A percentile compares a stretch with the other conserved stretches of the same genome.
phyloP scores from a whole-genome alignment of 2,888 invertebrate species.

The Petrophora chlorosata region DNA sequence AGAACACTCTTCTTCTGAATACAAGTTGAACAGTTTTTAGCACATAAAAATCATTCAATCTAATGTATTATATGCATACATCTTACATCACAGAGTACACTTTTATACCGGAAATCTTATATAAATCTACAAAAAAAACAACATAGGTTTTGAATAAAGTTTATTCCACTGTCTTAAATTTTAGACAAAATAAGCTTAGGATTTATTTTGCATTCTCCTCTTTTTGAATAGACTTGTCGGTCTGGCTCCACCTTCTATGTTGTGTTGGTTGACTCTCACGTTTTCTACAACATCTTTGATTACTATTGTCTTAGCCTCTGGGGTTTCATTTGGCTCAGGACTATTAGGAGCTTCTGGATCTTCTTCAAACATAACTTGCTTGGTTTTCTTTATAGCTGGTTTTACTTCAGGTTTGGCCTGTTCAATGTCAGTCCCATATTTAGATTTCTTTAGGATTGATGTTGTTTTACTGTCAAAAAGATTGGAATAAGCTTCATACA shows the following conservation, averaged over 20 bases:
- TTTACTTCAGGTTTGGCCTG: constrained; percentile 23
- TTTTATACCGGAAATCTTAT: too few relatives aligned
- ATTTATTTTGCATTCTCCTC: constrained; percentile 62
- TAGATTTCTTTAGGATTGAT: constrained; percentile 72
- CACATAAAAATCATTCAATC: too few relatives aligned
- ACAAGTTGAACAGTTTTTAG: too few relatives aligned
- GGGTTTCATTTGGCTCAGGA: constrained; percentile 14
- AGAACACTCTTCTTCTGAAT: too few relatives aligned
- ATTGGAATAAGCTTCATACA: constrained; percentile 61
- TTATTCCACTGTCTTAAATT: neutral
- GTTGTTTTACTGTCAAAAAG: constrained; percentile 53
- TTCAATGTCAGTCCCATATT: constrained; percentile 42
- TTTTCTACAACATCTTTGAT: constrained; percentile 69
- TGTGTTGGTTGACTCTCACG: constrained; percentile 36
- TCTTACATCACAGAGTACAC: too few relatives aligned
- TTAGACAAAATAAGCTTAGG: neutral
- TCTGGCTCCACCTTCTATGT: constrained; percentile 45
- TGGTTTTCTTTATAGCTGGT: neutral
- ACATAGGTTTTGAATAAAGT: too few relatives aligned
- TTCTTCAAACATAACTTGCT: constrained; percentile 10
- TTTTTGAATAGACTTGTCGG: constrained; percentile 73
- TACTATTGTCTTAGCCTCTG: constrained; percentile 49
- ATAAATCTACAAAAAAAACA: neutral
- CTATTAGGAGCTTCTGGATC: constrained; percentile 1
- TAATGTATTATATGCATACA: too few relatives aligned